Conservation (phyloP, 2,113 vertebrate species). For the Siphamia tubifer region DNA sequence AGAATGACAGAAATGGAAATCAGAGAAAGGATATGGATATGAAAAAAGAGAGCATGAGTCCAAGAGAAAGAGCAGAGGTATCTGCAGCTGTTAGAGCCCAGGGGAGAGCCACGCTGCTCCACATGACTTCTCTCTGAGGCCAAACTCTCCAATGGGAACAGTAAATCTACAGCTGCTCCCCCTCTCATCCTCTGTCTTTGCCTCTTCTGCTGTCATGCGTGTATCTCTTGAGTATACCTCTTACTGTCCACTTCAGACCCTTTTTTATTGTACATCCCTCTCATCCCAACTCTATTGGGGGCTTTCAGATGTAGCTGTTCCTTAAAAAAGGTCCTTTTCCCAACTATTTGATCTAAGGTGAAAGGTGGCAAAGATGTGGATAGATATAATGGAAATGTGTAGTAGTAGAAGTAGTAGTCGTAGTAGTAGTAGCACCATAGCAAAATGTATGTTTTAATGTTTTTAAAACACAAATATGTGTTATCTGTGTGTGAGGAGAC, state of each 20-base stretch:
- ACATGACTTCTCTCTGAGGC: slow-evolving; percentile 52
- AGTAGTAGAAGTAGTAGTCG: too few relatives aligned
- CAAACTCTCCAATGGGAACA: slow-evolving; percentile 34
- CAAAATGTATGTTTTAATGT: too few relatives aligned
- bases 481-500: too few relatives aligned
- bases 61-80: slow-evolving; percentile 23
- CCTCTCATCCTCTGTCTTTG: slow-evolving; percentile 6
- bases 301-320: too few relatives aligned
- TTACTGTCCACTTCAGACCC: background rate
- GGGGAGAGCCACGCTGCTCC: slow-evolving; percentile 28
- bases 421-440: too few relatives aligned
- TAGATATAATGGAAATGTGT: too few relatives aligned
- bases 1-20: background rate
- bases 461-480: too few relatives aligned
- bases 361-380: too few relatives aligned
- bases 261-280: background rate
- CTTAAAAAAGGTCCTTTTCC: too few relatives aligned
- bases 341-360: too few relatives aligned
- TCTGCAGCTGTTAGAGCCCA: slow-evolving; percentile 47
- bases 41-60: background rate
- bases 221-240: background rate
- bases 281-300: background rate
- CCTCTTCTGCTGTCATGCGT: background rate
- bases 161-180: slow-evolving; percentile 48
- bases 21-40: background rate